Conservation (phyloP, 2,113 vertebrate genomes). For the Gobiocypris rarus region DNA sequence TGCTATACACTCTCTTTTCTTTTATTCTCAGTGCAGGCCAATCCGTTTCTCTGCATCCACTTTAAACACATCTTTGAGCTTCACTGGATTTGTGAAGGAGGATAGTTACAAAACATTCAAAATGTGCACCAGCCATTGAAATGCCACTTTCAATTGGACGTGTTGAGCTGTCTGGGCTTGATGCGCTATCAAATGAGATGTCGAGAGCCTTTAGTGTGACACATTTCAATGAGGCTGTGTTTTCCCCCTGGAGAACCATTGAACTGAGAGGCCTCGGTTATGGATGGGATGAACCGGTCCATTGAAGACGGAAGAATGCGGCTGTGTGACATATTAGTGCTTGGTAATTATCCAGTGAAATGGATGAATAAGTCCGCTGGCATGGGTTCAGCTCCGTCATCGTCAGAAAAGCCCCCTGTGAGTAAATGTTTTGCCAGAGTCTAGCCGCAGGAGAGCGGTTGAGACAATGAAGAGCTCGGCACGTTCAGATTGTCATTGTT, state of each 20-base stretch:
- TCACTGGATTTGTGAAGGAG: slow-evolving; percentile 8
- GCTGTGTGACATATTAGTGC: slow-evolving; percentile 59
- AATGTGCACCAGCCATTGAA: slow-evolving; percentile 30
- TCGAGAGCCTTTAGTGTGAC: slow-evolving; percentile 47
- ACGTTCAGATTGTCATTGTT: slow-evolving; percentile 59
- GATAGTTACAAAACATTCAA: background rate
- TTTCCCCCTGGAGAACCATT: slow-evolving; percentile 32
- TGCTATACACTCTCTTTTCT: background rate
- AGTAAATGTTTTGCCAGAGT: slow-evolving; percentile 48
- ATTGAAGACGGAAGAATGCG: slow-evolving; percentile 58
- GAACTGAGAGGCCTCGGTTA: slow-evolving; percentile 54
- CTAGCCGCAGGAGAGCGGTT: slow-evolving; percentile 54
- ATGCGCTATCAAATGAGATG: slow-evolving; percentile 49
- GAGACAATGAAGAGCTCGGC: slow-evolving; percentile 45
- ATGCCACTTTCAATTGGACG: slow-evolving; percentile 7
- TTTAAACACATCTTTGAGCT: background rate
- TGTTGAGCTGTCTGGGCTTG: slow-evolving; percentile 19
- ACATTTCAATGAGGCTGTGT: slow-evolving; percentile 43
- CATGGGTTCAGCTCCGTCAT: slow-evolving; percentile 57
- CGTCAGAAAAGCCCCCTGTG: slow-evolving; percentile 57
- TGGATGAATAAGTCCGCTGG: slow-evolving; percentile 60
- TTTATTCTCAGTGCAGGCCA: background rate
- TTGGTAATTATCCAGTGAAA: slow-evolving; percentile 61
- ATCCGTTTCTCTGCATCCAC: background rate
- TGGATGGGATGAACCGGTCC: slow-evolving; percentile 57